Conservation (phyloP, 2,888 invertebrate genomes). For the Lepetodrilus schrolli region DNA sequence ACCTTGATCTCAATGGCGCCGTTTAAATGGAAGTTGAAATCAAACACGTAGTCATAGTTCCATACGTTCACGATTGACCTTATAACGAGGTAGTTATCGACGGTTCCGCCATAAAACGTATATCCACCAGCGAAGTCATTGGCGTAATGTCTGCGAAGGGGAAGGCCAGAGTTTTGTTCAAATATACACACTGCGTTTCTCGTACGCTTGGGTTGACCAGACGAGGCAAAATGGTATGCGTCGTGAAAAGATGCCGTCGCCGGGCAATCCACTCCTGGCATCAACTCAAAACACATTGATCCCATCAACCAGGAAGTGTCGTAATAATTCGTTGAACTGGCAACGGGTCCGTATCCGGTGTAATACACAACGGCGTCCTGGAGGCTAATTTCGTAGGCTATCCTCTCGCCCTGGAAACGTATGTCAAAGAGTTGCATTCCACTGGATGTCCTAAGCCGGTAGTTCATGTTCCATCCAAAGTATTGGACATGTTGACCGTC, state of each 20-base stretch:
- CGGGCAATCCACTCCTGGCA: slow-evolving; percentile 70
- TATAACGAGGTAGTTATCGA: slow-evolving; percentile 61
- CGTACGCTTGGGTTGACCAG: slow-evolving; percentile 44
- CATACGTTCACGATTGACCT: slow-evolving; percentile 60
- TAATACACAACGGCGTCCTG: slow-evolving; percentile 66
- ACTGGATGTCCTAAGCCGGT: slow-evolving; percentile 57
- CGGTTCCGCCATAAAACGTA: slow-evolving; percentile 54
- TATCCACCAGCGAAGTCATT: slow-evolving; percentile 46
- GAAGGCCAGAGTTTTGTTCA: slow-evolving; percentile 61
- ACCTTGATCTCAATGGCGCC: slow-evolving; percentile 63
- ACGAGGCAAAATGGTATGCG: slow-evolving; percentile 54
- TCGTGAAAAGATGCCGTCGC: slow-evolving; percentile 63
- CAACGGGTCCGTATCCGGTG: slow-evolving; percentile 61
- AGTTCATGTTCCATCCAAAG: slow-evolving; percentile 69
- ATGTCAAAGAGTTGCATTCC: slow-evolving; percentile 65
- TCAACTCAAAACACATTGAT: slow-evolving; percentile 58
- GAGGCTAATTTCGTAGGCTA: slow-evolving; percentile 68
- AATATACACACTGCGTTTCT: slow-evolving; percentile 66
- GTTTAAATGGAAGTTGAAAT: slow-evolving; percentile 68
- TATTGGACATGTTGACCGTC: slow-evolving; percentile 63
- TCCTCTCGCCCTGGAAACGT: slow-evolving; percentile 62
- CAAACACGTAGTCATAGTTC: slow-evolving; percentile 69
- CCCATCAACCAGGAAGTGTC: slow-evolving; percentile 64
- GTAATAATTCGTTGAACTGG: slow-evolving; percentile 54
- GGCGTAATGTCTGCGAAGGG: slow-evolving; percentile 65